These are phyloP conservation scores for Orthonychiurus folsomi DNA, from an alignment of 2,888 invertebrate species.

Conservation along the genomic window DNA sequence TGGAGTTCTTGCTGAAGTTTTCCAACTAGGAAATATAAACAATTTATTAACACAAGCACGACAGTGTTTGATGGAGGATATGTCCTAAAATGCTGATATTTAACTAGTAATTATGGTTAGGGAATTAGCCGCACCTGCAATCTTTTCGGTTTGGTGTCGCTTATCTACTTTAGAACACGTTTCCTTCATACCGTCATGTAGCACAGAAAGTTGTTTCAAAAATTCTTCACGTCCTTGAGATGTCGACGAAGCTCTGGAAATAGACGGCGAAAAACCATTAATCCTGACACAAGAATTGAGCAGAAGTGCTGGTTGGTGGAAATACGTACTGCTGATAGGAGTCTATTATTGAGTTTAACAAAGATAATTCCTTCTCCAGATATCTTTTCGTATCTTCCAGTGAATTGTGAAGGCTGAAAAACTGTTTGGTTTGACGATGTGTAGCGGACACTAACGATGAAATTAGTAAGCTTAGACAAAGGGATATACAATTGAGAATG, in stretches of 20 bases:
- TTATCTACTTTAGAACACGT: constrained; percentile 35
- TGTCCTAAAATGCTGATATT: too few species aligned
- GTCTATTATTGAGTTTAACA: constrained; percentile 81
- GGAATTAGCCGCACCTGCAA: constrained; percentile 32
- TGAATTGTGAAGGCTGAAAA: constrained; percentile 91
- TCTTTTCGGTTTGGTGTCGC: constrained; percentile 27
- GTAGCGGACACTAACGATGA: constrained; percentile 72
- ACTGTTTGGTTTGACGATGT: constrained; percentile 95
- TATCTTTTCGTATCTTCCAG: constrained; percentile 88
- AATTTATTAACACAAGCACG: not conserved
- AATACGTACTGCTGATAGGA: constrained; percentile 69
- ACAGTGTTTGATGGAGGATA: too few species aligned
- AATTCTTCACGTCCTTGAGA: constrained; percentile 35
- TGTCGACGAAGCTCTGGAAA: constrained; percentile 24
- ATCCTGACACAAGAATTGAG: constrained; percentile 2
- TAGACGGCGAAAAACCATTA: constrained; percentile 13
- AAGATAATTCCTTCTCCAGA: constrained; percentile 77
- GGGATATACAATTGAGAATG: constrained; percentile 14
- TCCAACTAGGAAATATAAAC: constrained; percentile 31
- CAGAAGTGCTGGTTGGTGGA: not conserved
- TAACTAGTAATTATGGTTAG: too few species aligned
- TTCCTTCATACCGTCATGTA: constrained; percentile 36
- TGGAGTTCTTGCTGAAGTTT: constrained; percentile 34
- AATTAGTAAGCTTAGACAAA: constrained; percentile 9
- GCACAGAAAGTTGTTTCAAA: constrained; percentile 29